Percentiles rank a stretch among this genome's conserved stretches.
phyloP scores from a whole-genome alignment of 2,113 vertebrate species.

The Melospiza melodia region DNA sequence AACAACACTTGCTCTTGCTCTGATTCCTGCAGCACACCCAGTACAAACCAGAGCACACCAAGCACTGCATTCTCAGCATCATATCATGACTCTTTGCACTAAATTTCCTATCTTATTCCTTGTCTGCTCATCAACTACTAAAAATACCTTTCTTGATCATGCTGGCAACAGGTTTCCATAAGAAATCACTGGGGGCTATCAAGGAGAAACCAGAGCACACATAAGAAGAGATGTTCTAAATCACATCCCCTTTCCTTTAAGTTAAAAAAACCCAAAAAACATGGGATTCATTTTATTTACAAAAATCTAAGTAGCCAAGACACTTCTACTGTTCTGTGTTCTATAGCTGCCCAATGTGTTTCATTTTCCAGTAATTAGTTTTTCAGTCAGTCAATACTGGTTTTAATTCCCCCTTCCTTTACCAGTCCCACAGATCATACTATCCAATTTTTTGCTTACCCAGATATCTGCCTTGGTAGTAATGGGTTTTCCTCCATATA shows the following conservation, averaged over 20 bases:
- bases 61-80: background rate
- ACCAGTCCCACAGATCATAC: background rate
- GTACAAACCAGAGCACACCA: background rate
- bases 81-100: fast-evolving
- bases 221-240: background rate
- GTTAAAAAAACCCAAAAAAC: fast-evolving
- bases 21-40: fast-evolving
- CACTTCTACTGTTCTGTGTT: background rate
- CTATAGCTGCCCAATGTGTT: fast-evolving
- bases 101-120: background rate
- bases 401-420: background rate
- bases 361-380: background rate
- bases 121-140: background rate
- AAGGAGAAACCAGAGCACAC: background rate
- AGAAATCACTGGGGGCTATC: background rate
- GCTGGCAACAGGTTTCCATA: background rate
- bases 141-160: background rate
- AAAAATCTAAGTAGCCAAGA: background rate
- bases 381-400: background rate
- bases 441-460: slow-evolving; percentile 76
- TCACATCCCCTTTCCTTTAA: background rate
- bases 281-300: background rate
- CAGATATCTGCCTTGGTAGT: slow-evolving; percentile 99
- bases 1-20: background rate
- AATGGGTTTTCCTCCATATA: slow-evolving; percentile 94